Evolutionary conservation across 2,113 vertebrate genomes (phyloP), one percentile per base, ranked within the genome.

Genomic region (Podarcis muralis): DNA sequence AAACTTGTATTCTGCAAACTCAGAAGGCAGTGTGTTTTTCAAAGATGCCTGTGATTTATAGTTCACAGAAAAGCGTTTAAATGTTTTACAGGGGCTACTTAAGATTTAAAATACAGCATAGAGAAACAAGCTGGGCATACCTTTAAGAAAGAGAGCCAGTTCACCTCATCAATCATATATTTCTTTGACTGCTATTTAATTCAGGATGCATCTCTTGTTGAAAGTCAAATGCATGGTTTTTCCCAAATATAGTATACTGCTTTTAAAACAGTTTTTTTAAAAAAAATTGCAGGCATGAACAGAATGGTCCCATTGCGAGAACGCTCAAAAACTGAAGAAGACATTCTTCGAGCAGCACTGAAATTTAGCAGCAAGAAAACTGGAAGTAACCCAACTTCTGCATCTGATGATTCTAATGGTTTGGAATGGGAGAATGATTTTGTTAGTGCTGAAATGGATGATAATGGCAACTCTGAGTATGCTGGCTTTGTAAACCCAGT

Each of bases 381-480:
- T 0, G 96, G 95, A 15, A 99, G 99, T 48, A 97, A 98, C 12
- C 97, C 98, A 0, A 88, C 98, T 2, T 99, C 99, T 0, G 96
- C 98, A 86, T 99, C 99, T 0, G 99, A 99, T 3, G 99, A 99
- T 53, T 99, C 98, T 75, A 98, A 97, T 0, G 98, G 98, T 0
- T 96, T 99, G 81, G 99, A 99, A 95, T 99, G 99, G 99, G 99
- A 99, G 95, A 99, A 98, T 18, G 99, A 99, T 93, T 99, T 99
- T 87, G 98, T 99, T 32, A 98, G 98, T 15, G 98, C 98, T 0
- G 98, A 97, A 71, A 90, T 97, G 84, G 98, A 99, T 43, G 98
- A 98, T 37, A 97, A 95, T 0, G 97, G 97, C 88, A 98, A 99
- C 62, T 96, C 98, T 0, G 98, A 98, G 78, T 99, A 98, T 0